These are phyloP conservation scores for Chionomys nivalis DNA, from an alignment of 2,113 vertebrate genomes.

Conservation along the genomic window DNA sequence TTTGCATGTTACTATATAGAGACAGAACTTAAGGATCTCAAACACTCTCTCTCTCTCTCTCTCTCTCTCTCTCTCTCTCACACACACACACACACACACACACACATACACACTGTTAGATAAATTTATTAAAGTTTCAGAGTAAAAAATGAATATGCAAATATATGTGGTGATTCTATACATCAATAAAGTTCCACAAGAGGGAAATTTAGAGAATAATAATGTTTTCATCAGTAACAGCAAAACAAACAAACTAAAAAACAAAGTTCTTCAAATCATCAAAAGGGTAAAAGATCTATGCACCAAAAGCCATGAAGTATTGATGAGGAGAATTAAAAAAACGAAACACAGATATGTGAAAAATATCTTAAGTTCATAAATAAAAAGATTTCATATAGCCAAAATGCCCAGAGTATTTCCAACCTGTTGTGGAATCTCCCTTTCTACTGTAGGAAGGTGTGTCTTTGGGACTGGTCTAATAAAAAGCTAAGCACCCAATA, in stretches of 20 bases:
- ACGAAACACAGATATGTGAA: neutral
- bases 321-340: neutral
- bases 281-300: neutral
- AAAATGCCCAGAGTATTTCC: neutral
- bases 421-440: neutral
- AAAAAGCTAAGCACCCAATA: neutral
- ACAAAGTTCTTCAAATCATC: neutral
- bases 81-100: too few species aligned
- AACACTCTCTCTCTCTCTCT: too few species aligned
- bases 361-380: neutral
- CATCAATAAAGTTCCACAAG: neutral
- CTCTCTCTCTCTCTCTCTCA: too few species aligned
- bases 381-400: neutral
- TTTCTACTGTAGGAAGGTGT: neutral
- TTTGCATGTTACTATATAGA: neutral
- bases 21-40: neutral
- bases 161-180: neutral
- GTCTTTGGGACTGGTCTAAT: neutral
- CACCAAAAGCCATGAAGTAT: neutral
- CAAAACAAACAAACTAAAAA: neutral
- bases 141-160: neutral
- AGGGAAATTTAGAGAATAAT: neutral
- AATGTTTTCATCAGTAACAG: neutral
- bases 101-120: neutral
- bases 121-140: neutral